Percentiles rank a stretch among this genome's conserved stretches.
phyloP scores from a whole-genome alignment of 2,113 vertebrate genomes.

The Alethe castanea region DNA sequence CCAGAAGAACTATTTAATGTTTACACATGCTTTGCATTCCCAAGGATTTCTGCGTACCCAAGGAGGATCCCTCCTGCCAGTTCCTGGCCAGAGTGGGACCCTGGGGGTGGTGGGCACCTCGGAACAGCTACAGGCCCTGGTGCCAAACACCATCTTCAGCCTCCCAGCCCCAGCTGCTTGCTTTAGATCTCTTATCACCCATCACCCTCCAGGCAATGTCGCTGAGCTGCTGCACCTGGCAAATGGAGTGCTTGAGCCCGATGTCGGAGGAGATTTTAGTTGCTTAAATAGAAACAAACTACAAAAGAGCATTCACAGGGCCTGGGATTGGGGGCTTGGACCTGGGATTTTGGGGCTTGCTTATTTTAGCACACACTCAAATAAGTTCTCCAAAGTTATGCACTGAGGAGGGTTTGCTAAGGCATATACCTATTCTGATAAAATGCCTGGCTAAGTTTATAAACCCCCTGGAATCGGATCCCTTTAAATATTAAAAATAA shows the following conservation, averaged over 20 bases:
- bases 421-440: background rate
- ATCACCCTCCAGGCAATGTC: background rate
- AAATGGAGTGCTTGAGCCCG: background rate
- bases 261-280: background rate
- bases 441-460: background rate
- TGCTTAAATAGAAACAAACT: background rate
- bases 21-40: constrained; percentile 46
- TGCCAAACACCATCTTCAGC: background rate
- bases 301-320: background rate
- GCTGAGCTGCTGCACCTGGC: background rate
- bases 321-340: background rate
- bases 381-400: background rate
- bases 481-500: constrained; percentile 64
- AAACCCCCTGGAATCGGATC: background rate
- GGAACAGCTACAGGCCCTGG: background rate
- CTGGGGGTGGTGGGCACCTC: background rate
- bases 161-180: background rate
- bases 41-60: background rate
- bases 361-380: background rate
- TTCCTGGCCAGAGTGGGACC: background rate
- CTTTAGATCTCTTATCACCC: background rate
- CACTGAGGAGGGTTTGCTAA: background rate
- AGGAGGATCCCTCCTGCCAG: constrained; percentile 20
- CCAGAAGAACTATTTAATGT: constrained; percentile 12
- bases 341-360: background rate